Evolutionary conservation across 2,797 vertebrate genomes (phyloP).

Genomic region (Coluber constrictor): DNA sequence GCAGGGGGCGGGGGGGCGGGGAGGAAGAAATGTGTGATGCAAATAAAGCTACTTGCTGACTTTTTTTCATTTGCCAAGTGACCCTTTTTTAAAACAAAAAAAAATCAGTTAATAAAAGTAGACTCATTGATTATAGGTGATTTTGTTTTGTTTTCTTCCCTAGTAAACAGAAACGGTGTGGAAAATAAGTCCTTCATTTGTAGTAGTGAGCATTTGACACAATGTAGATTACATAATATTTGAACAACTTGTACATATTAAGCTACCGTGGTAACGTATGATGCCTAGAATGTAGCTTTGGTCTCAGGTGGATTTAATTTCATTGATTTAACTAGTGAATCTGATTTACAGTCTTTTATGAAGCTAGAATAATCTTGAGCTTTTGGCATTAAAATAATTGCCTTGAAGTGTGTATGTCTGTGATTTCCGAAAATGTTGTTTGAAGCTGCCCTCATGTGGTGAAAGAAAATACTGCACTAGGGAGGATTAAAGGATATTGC

Average conservation of each 20-base stretch:
- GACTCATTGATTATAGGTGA: background rate
- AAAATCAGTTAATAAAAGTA: background rate
- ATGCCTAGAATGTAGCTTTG: background rate
- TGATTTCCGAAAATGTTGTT: background rate
- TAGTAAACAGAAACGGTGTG: background rate
- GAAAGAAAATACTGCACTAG: background rate
- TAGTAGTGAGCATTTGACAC: background rate
- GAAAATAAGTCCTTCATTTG: background rate
- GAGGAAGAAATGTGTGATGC: background rate
- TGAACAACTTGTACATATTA: background rate
- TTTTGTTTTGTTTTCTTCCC: background rate
- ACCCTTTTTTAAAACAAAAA: background rate
- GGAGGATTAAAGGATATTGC: background rate
- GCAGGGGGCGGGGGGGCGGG: conserved; percentile 47
- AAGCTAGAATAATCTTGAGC: background rate
- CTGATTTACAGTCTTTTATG: background rate
- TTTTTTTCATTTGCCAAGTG: background rate
- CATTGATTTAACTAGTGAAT: background rate
- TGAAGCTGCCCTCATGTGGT: conserved; percentile 22
- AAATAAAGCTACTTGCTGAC: background rate
- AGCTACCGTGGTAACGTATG: background rate
- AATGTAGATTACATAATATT: background rate
- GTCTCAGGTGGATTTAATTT: background rate
- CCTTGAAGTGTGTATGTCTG: background rate
- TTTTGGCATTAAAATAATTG: background rate